Base-by-base conservation (phyloP, 1,140 invertebrate species). In the Neodiprion pinetum region DNA sequence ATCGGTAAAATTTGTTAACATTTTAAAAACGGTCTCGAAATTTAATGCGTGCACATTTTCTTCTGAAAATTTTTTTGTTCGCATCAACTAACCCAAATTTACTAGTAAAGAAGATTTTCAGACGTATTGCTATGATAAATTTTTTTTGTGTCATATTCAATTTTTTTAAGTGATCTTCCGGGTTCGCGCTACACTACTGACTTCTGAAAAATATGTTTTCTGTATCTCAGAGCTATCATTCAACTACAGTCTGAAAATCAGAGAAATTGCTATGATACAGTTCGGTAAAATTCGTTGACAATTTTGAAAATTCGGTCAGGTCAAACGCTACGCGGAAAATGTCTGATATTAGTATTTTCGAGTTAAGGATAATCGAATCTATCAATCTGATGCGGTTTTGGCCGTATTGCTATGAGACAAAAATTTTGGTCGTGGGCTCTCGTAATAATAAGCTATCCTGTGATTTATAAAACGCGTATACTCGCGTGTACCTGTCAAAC, bases 391-490 rank as follows among this genome's bases (percentile, higher is more conserved):
- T 70, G 7, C 68, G 68, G 68, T 70, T 70, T 70, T 70, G 68
- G 68, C n/a, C 23, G 21, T 7, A 21, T 17, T 70, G 68, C 23
- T 70, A 70, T 70, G 23, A 28, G 68, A 21, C 68, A n/a, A 70
- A 70, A 70, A 70, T 70, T 70, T 70, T 70, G 68, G 1, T 49
- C 68, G 68, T 70, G 68, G 68, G 11, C 68, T 70, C 69, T 70
- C 23, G 23, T 70, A 70, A 28, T 70, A 40, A 21, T 21, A 9
- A 61, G 53, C 53, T 61, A 17, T 5, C 53, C 53, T 14, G 53
- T 61, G 9, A 61, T 61, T 61, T 61, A 61, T 61, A 61, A 61
- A 61, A 61, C 53, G 53, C 53, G n/a, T 61, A 61, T 9, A 61
- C 53, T 9, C 4, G 53, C 53, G 53, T 61, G 53, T 61, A 61